Conservation (phyloP, 2,113 vertebrate genomes). For the Gallinago media region DNA sequence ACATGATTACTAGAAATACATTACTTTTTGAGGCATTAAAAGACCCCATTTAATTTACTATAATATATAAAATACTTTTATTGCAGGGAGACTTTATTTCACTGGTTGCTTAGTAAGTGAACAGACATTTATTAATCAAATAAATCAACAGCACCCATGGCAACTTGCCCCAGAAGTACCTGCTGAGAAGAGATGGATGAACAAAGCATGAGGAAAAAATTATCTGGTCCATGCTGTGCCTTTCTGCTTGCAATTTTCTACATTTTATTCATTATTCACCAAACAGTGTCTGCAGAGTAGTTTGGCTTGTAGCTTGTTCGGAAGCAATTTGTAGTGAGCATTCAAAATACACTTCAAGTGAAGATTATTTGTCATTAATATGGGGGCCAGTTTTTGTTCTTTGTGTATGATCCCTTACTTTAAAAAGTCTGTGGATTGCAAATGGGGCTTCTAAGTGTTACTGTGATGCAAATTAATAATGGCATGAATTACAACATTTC, state of each 20-base stretch:
- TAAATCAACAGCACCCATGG: conserved; percentile 48
- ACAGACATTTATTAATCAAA: conserved; percentile 34
- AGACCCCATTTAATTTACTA: conserved; percentile 10
- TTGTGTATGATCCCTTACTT: neutral
- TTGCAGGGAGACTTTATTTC: neutral
- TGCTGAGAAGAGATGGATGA: conserved; percentile 24
- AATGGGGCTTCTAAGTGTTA: neutral
- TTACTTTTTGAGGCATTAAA: conserved; percentile 45
- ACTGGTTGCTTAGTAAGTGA: conserved; percentile 16
- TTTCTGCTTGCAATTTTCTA: conserved; percentile 18
- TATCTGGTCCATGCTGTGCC: neutral
- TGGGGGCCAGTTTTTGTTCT: neutral
- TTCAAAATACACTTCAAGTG: neutral
- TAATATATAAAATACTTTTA: conserved; percentile 21
- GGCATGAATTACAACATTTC: neutral
- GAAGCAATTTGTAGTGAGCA: neutral
- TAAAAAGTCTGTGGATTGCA: neutral
- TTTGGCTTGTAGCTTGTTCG: neutral
- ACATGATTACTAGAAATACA: conserved; percentile 49
- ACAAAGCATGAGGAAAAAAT: conserved; percentile 46
- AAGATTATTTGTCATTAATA: neutral
- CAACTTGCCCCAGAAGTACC: conserved; percentile 32
- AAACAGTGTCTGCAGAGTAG: neutral
- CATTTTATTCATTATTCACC: neutral
- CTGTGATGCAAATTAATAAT: neutral